phyloP scores from a whole-genome alignment of 2,888 invertebrate genomes.

The Pyrocoelia pectoralis region DNA sequence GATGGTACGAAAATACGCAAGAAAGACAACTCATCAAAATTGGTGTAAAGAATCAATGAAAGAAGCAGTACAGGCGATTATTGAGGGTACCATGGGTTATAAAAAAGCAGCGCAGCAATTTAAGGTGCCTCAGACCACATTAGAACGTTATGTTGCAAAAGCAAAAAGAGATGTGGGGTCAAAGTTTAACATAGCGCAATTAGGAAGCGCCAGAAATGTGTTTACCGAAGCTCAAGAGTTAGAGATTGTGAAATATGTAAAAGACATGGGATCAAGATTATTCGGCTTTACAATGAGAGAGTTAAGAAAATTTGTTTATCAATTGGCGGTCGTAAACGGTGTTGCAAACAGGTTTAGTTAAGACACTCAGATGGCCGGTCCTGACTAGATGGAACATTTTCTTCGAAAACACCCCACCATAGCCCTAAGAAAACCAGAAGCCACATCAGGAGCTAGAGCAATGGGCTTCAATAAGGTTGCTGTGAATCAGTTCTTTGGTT shows the following conservation, averaged over 20 bases:
- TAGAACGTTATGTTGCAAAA: constrained; percentile 3
- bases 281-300: background rate
- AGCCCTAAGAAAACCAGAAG: background rate
- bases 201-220: background rate
- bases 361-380: background rate
- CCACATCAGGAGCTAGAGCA: background rate
- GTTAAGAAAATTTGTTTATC: no score
- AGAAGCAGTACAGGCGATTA: background rate
- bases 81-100: background rate
- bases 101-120: background rate
- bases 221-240: no score
- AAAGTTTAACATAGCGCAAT: background rate
- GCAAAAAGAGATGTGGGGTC: background rate
- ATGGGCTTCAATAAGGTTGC: constrained; percentile 4
- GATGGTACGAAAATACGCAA: background rate
- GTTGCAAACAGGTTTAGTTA: background rate
- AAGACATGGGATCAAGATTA: background rate
- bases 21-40: background rate
- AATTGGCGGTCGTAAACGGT: no score
- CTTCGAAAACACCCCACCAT: no score
- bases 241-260: background rate
- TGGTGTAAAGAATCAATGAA: background rate
- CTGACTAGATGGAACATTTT: no score
- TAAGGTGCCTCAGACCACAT: background rate
- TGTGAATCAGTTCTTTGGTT: background rate